Percentiles rank a stretch among this genome's conserved stretches.
These are phyloP conservation scores for Eulemur albifrons DNA, from an alignment of 2,797 vertebrate species.

Conservation along the genomic window DNA sequence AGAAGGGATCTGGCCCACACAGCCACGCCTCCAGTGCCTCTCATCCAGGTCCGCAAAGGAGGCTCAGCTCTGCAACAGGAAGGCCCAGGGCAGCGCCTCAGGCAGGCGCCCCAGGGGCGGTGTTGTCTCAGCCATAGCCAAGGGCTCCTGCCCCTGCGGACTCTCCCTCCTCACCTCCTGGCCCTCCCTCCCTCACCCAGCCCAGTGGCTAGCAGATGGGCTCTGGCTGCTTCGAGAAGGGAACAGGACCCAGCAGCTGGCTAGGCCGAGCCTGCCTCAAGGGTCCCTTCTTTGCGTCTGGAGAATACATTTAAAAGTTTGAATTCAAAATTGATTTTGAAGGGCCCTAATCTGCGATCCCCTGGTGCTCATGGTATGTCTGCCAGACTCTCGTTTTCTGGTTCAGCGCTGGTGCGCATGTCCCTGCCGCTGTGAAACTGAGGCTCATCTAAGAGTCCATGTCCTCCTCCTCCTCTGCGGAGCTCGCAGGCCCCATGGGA, in stretches of 20 bases:
- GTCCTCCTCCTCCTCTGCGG: constrained; percentile 80
- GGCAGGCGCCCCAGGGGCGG: not conserved
- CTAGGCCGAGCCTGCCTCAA: constrained; percentile 28
- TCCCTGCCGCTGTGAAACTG: constrained; percentile 88
- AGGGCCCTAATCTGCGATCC: constrained; percentile 87
- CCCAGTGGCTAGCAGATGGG: not conserved
- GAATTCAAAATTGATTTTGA: constrained; percentile 89
- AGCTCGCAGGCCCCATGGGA: constrained; percentile 82
- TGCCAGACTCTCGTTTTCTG: constrained; percentile 84
- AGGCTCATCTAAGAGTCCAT: constrained; percentile 83
- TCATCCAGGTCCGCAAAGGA: not conserved
- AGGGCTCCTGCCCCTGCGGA: not conserved
- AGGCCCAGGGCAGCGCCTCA: not conserved
- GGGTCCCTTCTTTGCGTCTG: constrained; percentile 71
- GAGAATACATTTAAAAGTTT: constrained; percentile 86
- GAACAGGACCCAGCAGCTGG: constrained; percentile 13
- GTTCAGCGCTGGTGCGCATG: constrained; percentile 84
- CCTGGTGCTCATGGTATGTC: constrained; percentile 84
- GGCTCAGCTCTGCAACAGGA: not conserved
- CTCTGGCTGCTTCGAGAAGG: not conserved
- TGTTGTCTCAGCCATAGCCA: not conserved
- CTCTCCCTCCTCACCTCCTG: too few relatives aligned
- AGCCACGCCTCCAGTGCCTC: not conserved
- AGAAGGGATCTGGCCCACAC: not conserved
- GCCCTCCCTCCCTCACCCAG: not conserved